phyloP scores from a whole-genome alignment of 2,797 vertebrate genomes.

The Mus spretus region DNA sequence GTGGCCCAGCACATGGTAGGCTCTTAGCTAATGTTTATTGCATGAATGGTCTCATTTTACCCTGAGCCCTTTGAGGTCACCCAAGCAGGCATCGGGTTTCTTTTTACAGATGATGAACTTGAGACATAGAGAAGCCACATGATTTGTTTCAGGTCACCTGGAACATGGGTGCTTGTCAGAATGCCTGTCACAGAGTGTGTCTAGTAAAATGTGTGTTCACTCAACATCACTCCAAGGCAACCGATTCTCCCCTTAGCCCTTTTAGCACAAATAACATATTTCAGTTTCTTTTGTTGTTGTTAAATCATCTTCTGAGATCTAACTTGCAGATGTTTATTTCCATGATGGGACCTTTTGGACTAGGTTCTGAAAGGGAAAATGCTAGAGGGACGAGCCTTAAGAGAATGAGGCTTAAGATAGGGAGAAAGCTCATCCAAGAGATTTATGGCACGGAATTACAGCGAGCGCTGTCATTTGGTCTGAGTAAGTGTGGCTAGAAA shows the following conservation, averaged over 20 bases:
- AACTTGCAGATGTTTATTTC: constrained; percentile 82
- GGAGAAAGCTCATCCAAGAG: constrained; percentile 60
- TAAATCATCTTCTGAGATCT: constrained; percentile 85
- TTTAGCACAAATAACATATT: constrained; percentile 79
- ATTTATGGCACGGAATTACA: constrained; percentile 77
- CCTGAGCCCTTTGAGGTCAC: neutral
- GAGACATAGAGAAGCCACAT: neutral
- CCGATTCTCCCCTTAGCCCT: constrained; percentile 25
- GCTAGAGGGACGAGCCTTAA: constrained; percentile 61
- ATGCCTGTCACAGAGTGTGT: no score
- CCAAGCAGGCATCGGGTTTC: neutral
- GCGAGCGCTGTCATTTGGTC: constrained; percentile 63
- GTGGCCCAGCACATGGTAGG: neutral
- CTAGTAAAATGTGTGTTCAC: accelerated
- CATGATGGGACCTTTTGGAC: constrained; percentile 79
- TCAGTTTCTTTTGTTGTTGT: constrained; percentile 80
- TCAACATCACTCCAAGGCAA: neutral
- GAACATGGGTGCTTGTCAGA: accelerated
- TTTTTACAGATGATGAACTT: neutral
- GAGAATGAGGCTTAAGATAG: constrained; percentile 53
- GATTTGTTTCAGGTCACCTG: neutral
- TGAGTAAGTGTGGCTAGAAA: constrained; percentile 72
- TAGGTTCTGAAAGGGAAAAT: constrained; percentile 68
- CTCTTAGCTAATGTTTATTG: neutral
- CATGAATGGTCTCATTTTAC: neutral